Percentiles rank a stretch among this genome's conserved stretches.
phyloP scores from a whole-genome alignment of 1,140 invertebrate species.

The Atta cephalotes region DNA sequence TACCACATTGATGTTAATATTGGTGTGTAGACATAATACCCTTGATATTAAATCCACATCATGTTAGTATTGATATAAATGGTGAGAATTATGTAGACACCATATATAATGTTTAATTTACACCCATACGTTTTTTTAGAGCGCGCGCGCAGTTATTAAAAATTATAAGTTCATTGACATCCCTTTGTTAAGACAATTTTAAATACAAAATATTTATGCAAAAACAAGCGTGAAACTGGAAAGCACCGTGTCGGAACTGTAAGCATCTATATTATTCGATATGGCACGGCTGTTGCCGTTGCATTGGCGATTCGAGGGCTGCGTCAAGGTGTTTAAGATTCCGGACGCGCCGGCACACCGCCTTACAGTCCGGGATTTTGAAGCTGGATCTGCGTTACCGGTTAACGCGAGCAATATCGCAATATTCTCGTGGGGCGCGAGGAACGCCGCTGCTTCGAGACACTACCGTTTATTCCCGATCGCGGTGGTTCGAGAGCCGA shows the following conservation, averaged over 20 bases:
- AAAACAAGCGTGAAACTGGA: not conserved
- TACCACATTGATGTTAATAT: no score
- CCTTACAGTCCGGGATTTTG: constrained; percentile 68
- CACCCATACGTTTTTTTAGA: no score
- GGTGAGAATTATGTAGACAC: no score
- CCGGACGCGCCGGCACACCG: constrained; percentile 34
- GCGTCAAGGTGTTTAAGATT: constrained; percentile 66
- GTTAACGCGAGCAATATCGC: constrained; percentile 69
- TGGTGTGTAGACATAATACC: no score
- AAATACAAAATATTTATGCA: not conserved
- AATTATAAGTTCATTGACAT: not conserved
- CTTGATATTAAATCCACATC: no score
- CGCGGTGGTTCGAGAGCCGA: constrained; percentile 45
- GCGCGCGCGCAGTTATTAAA: not conserved
- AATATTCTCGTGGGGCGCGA: constrained; percentile 48
- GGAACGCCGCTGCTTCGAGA: constrained; percentile 44
- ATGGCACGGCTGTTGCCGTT: not conserved
- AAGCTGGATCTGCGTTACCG: constrained; percentile 63
- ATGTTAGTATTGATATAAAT: no score
- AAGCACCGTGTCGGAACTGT: not conserved
- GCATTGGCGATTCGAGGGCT: constrained; percentile 27
- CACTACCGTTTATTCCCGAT: constrained; percentile 60
- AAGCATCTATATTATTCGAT: constrained; percentile 16
- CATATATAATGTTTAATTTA: no score
- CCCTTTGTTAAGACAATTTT: not conserved